Evolutionary conservation across 2,797 vertebrate species (phyloP).

Genomic region (Pelochelys cantorii): DNA sequence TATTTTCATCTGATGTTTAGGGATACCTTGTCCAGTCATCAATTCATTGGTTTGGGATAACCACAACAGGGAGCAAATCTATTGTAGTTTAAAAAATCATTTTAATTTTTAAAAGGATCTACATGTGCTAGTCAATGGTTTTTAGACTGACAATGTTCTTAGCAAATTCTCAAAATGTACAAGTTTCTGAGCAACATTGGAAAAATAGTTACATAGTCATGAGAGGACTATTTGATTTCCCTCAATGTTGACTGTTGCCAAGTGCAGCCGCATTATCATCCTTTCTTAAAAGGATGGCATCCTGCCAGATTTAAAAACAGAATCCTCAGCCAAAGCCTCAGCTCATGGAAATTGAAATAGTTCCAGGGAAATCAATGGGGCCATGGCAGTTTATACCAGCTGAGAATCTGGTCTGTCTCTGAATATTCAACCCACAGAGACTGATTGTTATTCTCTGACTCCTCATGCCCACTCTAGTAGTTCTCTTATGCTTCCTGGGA

Average conservation of each 20-base stretch:
- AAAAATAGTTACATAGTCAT: neutral
- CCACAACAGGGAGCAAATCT: slow-evolving; percentile 87
- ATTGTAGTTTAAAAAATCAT: slow-evolving; percentile 29
- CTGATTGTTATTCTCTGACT: neutral
- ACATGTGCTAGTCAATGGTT: neutral
- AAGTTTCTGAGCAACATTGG: neutral
- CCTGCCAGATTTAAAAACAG: neutral
- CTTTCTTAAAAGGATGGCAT: neutral
- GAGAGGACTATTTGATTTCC: neutral
- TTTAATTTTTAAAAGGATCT: neutral
- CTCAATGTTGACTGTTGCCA: neutral
- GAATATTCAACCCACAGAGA: neutral
- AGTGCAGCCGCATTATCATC: neutral
- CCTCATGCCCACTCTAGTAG: neutral
- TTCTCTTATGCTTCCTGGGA: neutral
- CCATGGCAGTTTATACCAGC: neutral
- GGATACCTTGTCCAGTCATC: slow-evolving; percentile 81
- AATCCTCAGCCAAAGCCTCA: neutral
- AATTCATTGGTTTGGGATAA: slow-evolving; percentile 76
- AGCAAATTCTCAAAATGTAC: neutral
- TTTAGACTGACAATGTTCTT: neutral
- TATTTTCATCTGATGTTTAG: slow-evolving; percentile 78
- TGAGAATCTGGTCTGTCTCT: neutral
- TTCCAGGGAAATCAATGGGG: neutral
- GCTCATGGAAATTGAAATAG: neutral